Evolutionary conservation across 2,888 invertebrate species (phyloP).

Genomic region (Drosophila pullipes): DNA sequence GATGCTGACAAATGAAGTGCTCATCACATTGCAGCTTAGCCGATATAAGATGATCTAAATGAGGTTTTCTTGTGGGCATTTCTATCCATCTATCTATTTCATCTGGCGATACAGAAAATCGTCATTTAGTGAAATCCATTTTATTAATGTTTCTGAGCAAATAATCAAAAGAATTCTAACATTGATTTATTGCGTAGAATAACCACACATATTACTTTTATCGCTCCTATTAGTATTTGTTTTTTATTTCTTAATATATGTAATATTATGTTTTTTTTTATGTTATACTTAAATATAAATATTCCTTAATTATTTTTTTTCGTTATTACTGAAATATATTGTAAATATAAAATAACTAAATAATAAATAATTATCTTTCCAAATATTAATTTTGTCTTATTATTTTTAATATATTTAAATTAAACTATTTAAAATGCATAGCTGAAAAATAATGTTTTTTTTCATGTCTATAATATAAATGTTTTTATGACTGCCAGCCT

Average conservation of each 20-base stretch:
- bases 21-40: background rate
- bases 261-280: background rate
- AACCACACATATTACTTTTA: background rate
- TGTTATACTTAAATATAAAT: background rate
- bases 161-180: background rate
- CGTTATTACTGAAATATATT: background rate
- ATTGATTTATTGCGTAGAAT: background rate
- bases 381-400: background rate
- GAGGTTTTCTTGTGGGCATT: background rate
- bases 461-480: background rate
- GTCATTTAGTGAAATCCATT: background rate
- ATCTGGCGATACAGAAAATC: background rate
- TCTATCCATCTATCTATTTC: background rate
- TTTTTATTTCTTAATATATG: background rate
- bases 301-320: background rate
- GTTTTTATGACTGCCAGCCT: background rate
- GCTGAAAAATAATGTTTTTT: background rate
- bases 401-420: background rate
- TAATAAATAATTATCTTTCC: background rate
- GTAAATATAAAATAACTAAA: background rate
- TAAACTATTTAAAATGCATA: background rate
- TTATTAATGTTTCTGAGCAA: background rate
- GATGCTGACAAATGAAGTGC: slow-evolving; percentile 18
- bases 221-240: background rate
- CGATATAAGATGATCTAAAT: background rate